A percentile compares a stretch with the other conserved stretches of the same genome.
These are phyloP conservation scores for Nannoperca australis DNA, from an alignment of 2,797 vertebrate genomes.

Conservation along the genomic window DNA sequence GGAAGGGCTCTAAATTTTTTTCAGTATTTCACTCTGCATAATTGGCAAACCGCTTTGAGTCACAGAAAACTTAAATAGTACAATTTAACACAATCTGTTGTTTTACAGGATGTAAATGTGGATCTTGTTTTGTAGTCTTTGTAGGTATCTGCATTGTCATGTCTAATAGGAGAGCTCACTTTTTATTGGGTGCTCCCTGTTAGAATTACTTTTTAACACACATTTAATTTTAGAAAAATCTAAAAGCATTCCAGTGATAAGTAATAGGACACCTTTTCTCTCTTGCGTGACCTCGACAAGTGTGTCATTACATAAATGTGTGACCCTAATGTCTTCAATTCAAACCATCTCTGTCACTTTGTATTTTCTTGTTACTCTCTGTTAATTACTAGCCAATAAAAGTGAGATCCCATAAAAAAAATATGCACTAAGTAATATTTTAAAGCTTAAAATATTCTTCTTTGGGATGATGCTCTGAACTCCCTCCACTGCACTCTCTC, in stretches of 20 bases:
- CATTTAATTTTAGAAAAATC: slow-evolving; percentile 8
- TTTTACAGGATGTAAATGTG: slow-evolving; percentile 46
- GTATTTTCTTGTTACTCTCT: slow-evolving; percentile 3
- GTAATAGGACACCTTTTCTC: slow-evolving; percentile 12
- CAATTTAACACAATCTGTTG: slow-evolving; percentile 47
- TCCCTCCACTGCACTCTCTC: slow-evolving; percentile 18
- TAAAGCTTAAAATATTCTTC: slow-evolving; percentile 37
- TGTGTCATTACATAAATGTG: slow-evolving; percentile 24
- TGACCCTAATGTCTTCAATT: neutral
- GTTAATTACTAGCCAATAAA: slow-evolving; percentile 14
- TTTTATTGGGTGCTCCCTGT: neutral
- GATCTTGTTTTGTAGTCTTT: slow-evolving; percentile 22
- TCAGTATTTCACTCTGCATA: slow-evolving; percentile 62
- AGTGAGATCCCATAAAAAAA: slow-evolving; percentile 26
- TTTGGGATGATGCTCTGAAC: slow-evolving; percentile 42
- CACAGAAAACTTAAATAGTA: slow-evolving; percentile 23
- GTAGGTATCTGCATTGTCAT: slow-evolving; percentile 19
- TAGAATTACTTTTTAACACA: neutral
- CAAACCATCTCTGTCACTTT: neutral
- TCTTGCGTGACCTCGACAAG: slow-evolving; percentile 6
- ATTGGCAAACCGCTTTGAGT: slow-evolving; percentile 57
- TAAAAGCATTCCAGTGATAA: neutral
- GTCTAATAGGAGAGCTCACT: slow-evolving; percentile 1
- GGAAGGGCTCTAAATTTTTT: slow-evolving; percentile 66
- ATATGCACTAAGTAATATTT: slow-evolving; percentile 20